Evolutionary conservation across 2,888 invertebrate genomes (phyloP).

Genomic region (Odontocerum albicorne): DNA sequence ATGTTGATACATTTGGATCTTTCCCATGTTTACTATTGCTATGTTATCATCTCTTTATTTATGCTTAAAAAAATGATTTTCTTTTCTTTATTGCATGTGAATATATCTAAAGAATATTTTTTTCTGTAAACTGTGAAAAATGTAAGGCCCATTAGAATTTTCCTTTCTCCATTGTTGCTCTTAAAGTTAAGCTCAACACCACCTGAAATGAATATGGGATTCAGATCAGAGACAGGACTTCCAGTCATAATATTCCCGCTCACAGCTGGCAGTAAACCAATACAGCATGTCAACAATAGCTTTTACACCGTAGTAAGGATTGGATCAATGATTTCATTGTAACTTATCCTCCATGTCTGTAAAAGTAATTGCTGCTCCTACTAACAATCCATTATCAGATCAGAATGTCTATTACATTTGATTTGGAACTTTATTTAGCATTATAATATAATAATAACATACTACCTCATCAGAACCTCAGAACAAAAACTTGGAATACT

Average conservation of each 20-base stretch:
- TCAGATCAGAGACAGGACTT: constrained; percentile 95
- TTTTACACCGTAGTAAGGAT: constrained; percentile 52
- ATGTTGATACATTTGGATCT: constrained; percentile 49
- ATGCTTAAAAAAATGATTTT: constrained; percentile 77
- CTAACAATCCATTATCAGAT: constrained; percentile 59
- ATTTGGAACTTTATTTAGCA: constrained; percentile 70
- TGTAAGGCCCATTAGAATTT: constrained; percentile 68
- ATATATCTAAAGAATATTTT: constrained; percentile 78
- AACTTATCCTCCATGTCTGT: constrained; percentile 64
- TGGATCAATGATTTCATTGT: constrained; percentile 58
- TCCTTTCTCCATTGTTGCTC: constrained; percentile 59
- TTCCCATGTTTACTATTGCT: constrained; percentile 88
- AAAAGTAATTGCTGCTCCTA: constrained; percentile 82
- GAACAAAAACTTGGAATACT: too few relatives aligned
- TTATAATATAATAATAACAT: too few relatives aligned
- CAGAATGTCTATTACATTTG: constrained; percentile 60
- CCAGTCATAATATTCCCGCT: constrained; percentile 95
- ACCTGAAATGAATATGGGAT: constrained; percentile 87
- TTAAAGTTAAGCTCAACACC: constrained; percentile 63
- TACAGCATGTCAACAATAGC: constrained; percentile 83
- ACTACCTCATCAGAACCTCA: too few relatives aligned
- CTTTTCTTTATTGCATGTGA: constrained; percentile 70
- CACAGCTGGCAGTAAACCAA: constrained; percentile 92
- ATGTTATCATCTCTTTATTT: constrained; percentile 93
- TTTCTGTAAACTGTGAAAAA: constrained; percentile 89